phyloP scores from a whole-genome alignment of 1,140 invertebrate genomes.

The Cecropterus lyciades region DNA sequence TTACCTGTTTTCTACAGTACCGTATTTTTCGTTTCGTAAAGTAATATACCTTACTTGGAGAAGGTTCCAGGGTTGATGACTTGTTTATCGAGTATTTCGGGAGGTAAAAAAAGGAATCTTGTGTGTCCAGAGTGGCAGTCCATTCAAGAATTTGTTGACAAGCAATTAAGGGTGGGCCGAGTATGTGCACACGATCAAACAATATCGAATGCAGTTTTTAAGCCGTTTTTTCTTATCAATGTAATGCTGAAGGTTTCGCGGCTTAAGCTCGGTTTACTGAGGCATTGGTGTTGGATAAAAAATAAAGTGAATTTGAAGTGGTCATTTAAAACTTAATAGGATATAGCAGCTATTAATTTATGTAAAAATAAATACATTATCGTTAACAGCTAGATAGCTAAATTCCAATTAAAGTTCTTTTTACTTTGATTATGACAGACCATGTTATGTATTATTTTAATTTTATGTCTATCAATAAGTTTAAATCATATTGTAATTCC shows the following conservation, averaged over 20 bases:
- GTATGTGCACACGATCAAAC: slow-evolving; percentile 47
- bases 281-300: not conserved
- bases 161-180: slow-evolving; percentile 66
- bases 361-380: too few species aligned
- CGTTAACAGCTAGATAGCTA: too few species aligned
- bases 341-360: too few species aligned
- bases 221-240: slow-evolving; percentile 11
- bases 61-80: slow-evolving; percentile 56
- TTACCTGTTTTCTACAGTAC: slow-evolving; percentile 1
- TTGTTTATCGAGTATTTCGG: slow-evolving; percentile 67
- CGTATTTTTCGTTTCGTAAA: not conserved
- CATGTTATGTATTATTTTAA: too few species aligned
- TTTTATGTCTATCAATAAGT: too few species aligned
- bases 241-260: slow-evolving; percentile 1
- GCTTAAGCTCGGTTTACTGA: not conserved
- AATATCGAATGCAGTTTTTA: slow-evolving; percentile 41
- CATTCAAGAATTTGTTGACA: slow-evolving; percentile 77
- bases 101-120: slow-evolving; percentile 65
- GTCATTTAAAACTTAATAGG: too few species aligned
- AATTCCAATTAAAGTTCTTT: too few species aligned
- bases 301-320: not conserved
- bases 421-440: too few species aligned
- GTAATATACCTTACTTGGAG: slow-evolving; percentile 35
- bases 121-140: slow-evolving; percentile 55
- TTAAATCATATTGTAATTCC: too few species aligned